Conservation (phyloP, 2,797 vertebrate species). For the Danio jaintianensis region DNA sequence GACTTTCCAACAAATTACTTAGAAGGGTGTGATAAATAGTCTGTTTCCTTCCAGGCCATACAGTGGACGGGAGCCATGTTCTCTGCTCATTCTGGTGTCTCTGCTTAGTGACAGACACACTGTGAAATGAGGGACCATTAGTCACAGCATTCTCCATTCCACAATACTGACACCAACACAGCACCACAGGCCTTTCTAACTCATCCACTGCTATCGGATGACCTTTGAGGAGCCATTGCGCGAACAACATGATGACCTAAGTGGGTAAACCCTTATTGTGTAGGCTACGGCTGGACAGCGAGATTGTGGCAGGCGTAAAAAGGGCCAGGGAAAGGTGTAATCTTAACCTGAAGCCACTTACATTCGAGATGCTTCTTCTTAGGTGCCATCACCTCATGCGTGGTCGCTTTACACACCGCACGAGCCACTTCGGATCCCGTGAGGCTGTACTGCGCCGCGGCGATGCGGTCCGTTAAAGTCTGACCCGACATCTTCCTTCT, state of each 20-base stretch:
- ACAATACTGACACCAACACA: conserved; percentile 22
- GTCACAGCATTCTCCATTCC: conserved; percentile 29
- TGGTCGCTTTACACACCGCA: conserved; percentile 97
- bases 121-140: conserved; percentile 43
- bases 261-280: not conserved
- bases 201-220: not conserved
- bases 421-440: conserved; percentile 95
- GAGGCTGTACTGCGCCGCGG: conserved; percentile 97
- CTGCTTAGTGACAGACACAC: conserved; percentile 42
- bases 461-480: conserved; percentile 98
- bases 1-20: not conserved
- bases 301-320: not conserved
- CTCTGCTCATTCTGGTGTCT: conserved; percentile 36
- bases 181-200: not conserved
- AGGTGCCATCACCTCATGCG: conserved; percentile 96
- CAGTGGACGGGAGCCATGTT: conserved; percentile 52
- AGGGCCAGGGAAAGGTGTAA: not conserved
- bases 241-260: not conserved
- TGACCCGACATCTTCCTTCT: conserved; percentile 96
- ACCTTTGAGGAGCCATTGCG: conserved; percentile 7
- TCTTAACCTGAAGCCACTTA: conserved; percentile 77
- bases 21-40: conserved; percentile 3
- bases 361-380: conserved; percentile 99
- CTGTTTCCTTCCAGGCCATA: conserved; percentile 12
- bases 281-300: not conserved